These are phyloP conservation scores for Orbicella faveolata DNA, from an alignment of 64 coral and sea anemone genomes.

Conservation along the genomic window DNA sequence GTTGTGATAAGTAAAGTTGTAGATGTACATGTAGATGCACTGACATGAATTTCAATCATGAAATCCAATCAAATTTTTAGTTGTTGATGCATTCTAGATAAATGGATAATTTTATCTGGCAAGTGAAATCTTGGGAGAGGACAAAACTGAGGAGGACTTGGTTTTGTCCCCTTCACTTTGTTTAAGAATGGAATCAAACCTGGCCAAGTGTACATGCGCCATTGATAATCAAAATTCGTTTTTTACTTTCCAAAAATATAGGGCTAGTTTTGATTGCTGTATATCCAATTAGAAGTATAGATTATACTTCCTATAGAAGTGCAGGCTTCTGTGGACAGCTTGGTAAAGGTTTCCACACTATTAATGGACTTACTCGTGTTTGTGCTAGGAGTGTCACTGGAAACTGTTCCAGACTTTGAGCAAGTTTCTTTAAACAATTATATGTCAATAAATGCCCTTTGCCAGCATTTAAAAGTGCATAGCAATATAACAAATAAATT, in stretches of 20 bases:
- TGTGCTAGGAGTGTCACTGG: slow-evolving; percentile 52
- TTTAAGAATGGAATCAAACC: neutral
- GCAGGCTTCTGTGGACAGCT: slow-evolving; percentile 85
- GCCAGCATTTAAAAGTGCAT: no score
- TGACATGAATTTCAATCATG: no score
- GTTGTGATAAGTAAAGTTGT: no score
- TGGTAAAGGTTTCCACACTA: slow-evolving; percentile 71
- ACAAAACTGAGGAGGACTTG: no score
- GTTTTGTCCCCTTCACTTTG: no score
- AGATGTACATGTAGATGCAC: no score
- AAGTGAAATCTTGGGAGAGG: no score
- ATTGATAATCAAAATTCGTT: neutral
- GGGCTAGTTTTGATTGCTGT: slow-evolving; percentile 71
- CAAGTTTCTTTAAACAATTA: slow-evolving; percentile 25
- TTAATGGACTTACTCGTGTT: slow-evolving; percentile 74
- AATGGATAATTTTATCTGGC: no score
- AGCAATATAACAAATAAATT: no score
- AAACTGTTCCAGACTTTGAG: slow-evolving; percentile 50
- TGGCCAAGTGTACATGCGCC: neutral
- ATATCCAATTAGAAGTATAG: slow-evolving; percentile 71
- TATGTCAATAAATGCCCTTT: no score
- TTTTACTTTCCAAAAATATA: neutral
- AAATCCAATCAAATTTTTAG: no score
- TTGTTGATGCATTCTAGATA: no score
- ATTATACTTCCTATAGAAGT: slow-evolving; percentile 81